These are phyloP conservation scores for Equus quagga DNA, from an alignment of 2,113 vertebrate species.

Conservation along the genomic window DNA sequence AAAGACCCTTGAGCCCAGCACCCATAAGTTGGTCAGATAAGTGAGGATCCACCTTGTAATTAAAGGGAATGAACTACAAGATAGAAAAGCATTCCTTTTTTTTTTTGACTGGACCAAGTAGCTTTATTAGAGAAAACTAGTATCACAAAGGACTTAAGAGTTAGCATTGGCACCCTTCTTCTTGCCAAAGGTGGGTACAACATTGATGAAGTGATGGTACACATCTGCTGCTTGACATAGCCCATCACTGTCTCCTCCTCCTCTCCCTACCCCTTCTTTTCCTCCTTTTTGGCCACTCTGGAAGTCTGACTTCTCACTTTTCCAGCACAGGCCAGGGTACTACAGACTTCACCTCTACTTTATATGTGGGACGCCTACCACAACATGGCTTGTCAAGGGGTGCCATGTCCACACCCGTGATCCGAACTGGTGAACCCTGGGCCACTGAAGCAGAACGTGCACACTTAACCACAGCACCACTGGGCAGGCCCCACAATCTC, in stretches of 20 bases:
- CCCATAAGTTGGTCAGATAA: background rate
- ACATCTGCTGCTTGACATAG: background rate
- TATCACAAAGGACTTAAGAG: background rate
- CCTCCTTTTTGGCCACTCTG: background rate
- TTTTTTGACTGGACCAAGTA: background rate
- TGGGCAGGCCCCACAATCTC: background rate
- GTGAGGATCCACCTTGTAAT: background rate
- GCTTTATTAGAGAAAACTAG: background rate
- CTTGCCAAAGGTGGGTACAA: background rate
- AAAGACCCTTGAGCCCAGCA: background rate
- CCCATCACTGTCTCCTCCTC: background rate
- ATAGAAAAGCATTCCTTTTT: background rate
- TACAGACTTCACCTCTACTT: background rate
- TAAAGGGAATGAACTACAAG: background rate
- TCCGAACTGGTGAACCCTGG: too few species aligned
- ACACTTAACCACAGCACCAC: too few species aligned
- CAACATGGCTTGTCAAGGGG: too few species aligned
- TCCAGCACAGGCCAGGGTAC: background rate
- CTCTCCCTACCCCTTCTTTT: background rate
- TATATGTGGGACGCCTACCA: too few species aligned
- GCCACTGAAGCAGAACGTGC: too few species aligned
- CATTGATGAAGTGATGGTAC: background rate
- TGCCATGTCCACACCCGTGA: too few species aligned
- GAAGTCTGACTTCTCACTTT: background rate
- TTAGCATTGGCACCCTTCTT: background rate